phyloP scores from a whole-genome alignment of 2,113 vertebrate species.

The Coptodon bakossiorum region DNA sequence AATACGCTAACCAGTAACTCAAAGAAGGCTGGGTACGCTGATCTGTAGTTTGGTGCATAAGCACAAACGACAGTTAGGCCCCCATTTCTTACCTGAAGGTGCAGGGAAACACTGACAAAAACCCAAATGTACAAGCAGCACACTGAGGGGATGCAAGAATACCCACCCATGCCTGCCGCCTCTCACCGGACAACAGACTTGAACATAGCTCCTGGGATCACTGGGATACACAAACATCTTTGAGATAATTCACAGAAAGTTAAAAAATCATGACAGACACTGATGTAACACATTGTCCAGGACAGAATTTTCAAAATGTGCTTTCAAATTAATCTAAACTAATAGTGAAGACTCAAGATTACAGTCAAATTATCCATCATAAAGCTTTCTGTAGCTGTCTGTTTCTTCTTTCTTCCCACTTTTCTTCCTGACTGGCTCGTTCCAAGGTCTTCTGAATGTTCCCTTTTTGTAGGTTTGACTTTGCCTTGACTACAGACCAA shows the following conservation, averaged over 20 bases:
- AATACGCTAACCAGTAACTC: neutral
- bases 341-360: neutral
- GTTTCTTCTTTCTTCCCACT: neutral
- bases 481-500: slow-evolving; percentile 11
- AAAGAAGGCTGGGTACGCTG: neutral
- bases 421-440: neutral
- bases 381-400: neutral
- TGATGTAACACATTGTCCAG: neutral
- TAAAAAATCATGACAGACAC: rapidly evolving
- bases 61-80: neutral
- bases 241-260: neutral
- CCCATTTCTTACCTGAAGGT: neutral
- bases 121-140: neutral
- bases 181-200: neutral
- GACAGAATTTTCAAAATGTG: neutral
- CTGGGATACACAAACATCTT: neutral
- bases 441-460: slow-evolving; percentile 28
- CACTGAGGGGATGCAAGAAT: neutral
- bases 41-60: neutral
- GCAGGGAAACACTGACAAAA: neutral
- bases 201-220: neutral
- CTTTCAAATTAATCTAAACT: neutral
- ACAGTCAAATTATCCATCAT: neutral
- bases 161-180: neutral
- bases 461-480: slow-evolving; percentile 16